These are phyloP conservation scores for Hirtodrosophila histrioides DNA, from an alignment of 2,888 invertebrate genomes.

Conservation along the genomic window DNA sequence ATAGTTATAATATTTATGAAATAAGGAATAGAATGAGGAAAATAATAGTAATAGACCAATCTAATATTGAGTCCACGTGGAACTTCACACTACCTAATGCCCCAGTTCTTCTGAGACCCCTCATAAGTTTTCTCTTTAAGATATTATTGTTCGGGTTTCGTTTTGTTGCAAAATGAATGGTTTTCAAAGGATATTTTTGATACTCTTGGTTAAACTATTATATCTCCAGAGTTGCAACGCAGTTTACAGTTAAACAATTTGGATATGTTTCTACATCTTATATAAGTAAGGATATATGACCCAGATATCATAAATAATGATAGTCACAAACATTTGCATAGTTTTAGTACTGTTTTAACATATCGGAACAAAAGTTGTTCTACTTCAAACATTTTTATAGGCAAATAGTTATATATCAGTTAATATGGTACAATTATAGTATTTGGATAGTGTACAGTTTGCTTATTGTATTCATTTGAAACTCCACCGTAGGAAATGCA, in stretches of 20 bases:
- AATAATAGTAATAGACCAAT: no score
- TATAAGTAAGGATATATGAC: slow-evolving; percentile 41
- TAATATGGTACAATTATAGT: slow-evolving; percentile 26
- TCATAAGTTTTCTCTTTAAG: no score
- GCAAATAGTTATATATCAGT: slow-evolving; percentile 36
- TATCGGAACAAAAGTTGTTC: slow-evolving; percentile 13
- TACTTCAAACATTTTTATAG: slow-evolving; percentile 19
- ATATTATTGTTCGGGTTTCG: background rate
- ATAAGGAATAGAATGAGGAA: no score
- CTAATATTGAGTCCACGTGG: background rate
- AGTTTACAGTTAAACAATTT: slow-evolving; percentile 23
- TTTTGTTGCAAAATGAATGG: background rate
- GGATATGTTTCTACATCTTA: slow-evolving; percentile 57
- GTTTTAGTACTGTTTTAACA: slow-evolving; percentile 22
- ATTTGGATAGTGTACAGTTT: slow-evolving; percentile 35
- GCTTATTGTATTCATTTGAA: slow-evolving; percentile 67
- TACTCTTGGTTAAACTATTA: slow-evolving; percentile 4
- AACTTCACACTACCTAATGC: background rate
- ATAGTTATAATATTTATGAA: no score
- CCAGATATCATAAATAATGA: slow-evolving; percentile 22
- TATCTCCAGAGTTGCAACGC: background rate
- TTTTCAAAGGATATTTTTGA: slow-evolving; percentile 6
- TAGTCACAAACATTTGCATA: slow-evolving; percentile 9
- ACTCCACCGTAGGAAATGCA: slow-evolving; percentile 62
- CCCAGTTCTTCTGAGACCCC: no score